Conservation (phyloP, 1,140 invertebrate species). For the Scaptodrosophila lebanonensis region DNA sequence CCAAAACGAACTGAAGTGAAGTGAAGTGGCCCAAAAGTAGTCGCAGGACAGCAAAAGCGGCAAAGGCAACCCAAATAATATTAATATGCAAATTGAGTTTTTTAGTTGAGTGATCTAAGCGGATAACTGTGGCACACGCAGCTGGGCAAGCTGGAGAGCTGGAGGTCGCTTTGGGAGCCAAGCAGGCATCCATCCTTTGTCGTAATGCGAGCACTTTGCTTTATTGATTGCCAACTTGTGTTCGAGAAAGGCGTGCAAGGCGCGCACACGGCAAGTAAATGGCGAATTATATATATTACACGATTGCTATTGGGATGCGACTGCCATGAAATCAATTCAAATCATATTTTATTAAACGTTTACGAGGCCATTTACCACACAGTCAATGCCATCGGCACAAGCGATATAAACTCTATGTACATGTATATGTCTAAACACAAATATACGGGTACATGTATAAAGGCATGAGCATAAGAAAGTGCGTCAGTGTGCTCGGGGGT, state of each 20-base stretch:
- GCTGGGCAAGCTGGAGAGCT: conserved; percentile 9
- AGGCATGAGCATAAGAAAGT: no score
- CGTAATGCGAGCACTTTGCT: conserved; percentile 35
- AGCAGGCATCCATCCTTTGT: conserved; percentile 26
- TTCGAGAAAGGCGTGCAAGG: neutral
- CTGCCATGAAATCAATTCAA: conserved; percentile 69
- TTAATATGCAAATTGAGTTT: conserved; percentile 77
- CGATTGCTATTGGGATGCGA: conserved; percentile 56
- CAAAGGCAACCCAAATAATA: conserved; percentile 63
- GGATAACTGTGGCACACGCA: conserved; percentile 57
- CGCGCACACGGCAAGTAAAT: no score
- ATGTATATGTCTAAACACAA: neutral
- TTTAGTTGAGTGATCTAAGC: conserved; percentile 76
- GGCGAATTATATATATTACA: conserved; percentile 43
- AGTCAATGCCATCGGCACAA: neutral
- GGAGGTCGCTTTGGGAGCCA: conserved; percentile 26
- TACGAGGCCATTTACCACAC: conserved; percentile 61
- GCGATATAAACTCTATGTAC: neutral
- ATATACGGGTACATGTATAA: neutral
- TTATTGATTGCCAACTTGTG: conserved; percentile 55
- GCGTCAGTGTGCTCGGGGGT: conserved; percentile 16
- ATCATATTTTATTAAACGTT: conserved; percentile 74
- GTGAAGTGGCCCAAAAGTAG: neutral
- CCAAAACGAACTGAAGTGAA: neutral
- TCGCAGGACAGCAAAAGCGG: conserved; percentile 30